Base-by-base conservation (phyloP, 2,113 vertebrate species). In the Parotia lawesii region DNA sequence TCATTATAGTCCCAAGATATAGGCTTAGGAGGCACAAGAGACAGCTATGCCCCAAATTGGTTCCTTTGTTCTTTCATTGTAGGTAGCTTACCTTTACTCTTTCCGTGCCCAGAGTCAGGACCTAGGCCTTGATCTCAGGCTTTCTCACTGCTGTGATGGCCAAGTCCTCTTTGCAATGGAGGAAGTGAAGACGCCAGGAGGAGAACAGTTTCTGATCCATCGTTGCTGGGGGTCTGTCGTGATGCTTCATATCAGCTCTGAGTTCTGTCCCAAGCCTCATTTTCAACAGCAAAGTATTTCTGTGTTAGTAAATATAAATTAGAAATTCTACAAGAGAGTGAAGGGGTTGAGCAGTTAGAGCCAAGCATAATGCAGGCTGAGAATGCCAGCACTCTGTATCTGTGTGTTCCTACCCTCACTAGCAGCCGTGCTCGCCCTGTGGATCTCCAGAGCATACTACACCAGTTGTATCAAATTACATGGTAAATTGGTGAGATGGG, bases 401-500 rank as follows among this genome's bases (percentile, higher is more conserved):
- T 0, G 0, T 74, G 44, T 74, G 23, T 83, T 94, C 72, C 85
- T 67, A 84, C 27, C 61, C 75, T 72, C 48, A 57, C 44, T 10
- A 24, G 58, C 75, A 91, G 84, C 74, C 11, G 5, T 47, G 60
- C 60, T 85, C 2, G 0, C 73, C 70, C 79, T 21, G 61, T 7
- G 4, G 37, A 74, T 95, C 95, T 94, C 93, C 64, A 86, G 95
- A 93, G 95, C 84, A 84, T 50, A 72, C 44, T 47, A 93, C 33
- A 86, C 87, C 87, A 88, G 53, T 94, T 91, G 85, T 91, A 94
- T 88, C 91, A 94, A 95, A 97, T 97, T 91, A 96, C 83, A 22
- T 53, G 75, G 88, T 77, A 96, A 96, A 96, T 95, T 95, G 93
- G 90, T 84, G 82, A 95, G 93, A 90, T 95, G 82, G 90, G 82